Conservation (phyloP, 2,113 vertebrate genomes). For the Nyctereutes procyonoides region DNA sequence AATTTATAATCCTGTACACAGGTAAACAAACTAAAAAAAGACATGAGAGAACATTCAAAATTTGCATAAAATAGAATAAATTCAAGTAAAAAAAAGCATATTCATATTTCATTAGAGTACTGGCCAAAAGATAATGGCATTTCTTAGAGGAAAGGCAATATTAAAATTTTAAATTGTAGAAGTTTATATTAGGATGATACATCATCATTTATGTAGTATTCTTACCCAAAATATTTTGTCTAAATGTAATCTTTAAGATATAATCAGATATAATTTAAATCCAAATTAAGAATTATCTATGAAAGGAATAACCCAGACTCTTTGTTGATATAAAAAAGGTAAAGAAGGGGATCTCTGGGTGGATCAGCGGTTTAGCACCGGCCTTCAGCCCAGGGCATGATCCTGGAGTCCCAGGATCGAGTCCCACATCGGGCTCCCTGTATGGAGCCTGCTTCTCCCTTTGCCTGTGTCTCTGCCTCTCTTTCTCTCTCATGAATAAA, state of each 20-base stretch:
- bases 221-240: neutral
- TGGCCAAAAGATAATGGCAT: neutral
- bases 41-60: neutral
- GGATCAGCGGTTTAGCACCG: too few relatives aligned
- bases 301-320: neutral
- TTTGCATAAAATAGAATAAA: neutral
- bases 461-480: too few relatives aligned
- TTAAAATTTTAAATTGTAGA: neutral
- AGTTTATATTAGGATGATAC: neutral
- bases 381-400: too few relatives aligned
- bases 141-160: slow-evolving; percentile 37
- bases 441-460: too few relatives aligned
- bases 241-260: slow-evolving; percentile 38
- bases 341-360: too few relatives aligned
- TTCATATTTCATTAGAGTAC: neutral
- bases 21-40: neutral
- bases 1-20: neutral
- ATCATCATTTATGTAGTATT: neutral
- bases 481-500: too few relatives aligned
- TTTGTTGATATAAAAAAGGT: neutral
- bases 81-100: neutral
- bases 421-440: too few relatives aligned
- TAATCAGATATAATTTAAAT: neutral
- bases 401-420: too few relatives aligned
- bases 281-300: neutral